phyloP scores from a whole-genome alignment of 2,888 invertebrate genomes.

The Eulithis prunata region DNA sequence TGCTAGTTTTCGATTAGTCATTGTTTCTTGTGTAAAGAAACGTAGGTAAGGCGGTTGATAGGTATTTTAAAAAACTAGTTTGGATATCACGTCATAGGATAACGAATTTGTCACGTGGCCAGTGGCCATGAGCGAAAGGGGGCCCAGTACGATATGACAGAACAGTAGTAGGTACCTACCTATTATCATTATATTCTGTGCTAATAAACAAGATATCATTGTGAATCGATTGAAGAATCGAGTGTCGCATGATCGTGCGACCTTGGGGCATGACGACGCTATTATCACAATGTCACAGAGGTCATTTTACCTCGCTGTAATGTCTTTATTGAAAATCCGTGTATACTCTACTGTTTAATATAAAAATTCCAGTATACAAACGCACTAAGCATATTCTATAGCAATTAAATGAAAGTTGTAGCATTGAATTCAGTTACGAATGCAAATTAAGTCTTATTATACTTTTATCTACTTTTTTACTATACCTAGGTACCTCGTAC shows the following conservation, averaged over 20 bases:
- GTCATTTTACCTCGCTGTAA: slow-evolving; percentile 5
- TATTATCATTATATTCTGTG: too few species aligned
- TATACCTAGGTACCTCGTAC: too few species aligned
- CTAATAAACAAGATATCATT: not conserved
- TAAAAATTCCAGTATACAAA: too few species aligned
- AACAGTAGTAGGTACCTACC: too few species aligned
- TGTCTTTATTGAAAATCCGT: not conserved
- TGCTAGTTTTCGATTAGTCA: not conserved
- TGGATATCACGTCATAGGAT: not conserved
- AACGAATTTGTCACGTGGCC: slow-evolving; percentile 1
- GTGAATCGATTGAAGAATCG: not conserved
- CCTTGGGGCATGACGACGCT: slow-evolving; percentile 7
- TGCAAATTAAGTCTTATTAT: too few species aligned
- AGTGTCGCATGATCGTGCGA: not conserved
- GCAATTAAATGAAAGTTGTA: too few species aligned
- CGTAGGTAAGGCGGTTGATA: not conserved
- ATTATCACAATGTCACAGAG: slow-evolving; percentile 27
- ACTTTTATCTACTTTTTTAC: too few species aligned
- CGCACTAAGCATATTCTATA: too few species aligned
- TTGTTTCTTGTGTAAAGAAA: not conserved
- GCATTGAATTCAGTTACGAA: too few species aligned
- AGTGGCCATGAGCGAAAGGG: not conserved
- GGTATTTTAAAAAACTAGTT: not conserved
- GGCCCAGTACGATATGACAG: not conserved
- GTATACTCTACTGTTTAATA: too few species aligned